Conservation (phyloP, 2,113 vertebrate species). For the Prinia subflava region DNA sequence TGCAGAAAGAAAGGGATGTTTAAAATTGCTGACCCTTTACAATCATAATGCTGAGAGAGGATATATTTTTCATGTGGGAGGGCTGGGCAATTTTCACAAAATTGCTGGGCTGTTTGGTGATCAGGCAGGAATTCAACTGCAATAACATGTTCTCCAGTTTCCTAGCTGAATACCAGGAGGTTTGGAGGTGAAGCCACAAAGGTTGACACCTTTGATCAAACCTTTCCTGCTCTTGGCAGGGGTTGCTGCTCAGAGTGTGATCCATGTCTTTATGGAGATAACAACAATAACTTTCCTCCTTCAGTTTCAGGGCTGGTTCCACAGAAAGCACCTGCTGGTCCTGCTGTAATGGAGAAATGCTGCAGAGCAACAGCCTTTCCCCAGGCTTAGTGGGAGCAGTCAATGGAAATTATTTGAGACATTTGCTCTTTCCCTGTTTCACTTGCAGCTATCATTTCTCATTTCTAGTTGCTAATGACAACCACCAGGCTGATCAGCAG, state of each 20-base stretch:
- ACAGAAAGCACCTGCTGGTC: conserved; percentile 3
- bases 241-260: background rate
- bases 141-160: conserved; percentile 42
- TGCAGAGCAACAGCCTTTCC: background rate
- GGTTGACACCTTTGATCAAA: conserved; percentile 33
- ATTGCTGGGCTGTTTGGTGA: conserved; percentile 34
- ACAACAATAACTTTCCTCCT: background rate
- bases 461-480: background rate
- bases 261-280: background rate
- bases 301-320: background rate
- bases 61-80: conserved; percentile 29
- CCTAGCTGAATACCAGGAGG: background rate
- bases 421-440: background rate
- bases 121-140: conserved; percentile 43
- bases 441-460: background rate
- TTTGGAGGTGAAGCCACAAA: conserved; percentile 22
- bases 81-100: conserved; percentile 32
- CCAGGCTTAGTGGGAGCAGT: background rate
- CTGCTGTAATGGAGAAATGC: background rate
- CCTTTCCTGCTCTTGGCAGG: background rate
- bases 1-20: background rate
- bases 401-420: background rate
- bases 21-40: conserved; percentile 30
- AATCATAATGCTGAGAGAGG: background rate
- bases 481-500: background rate